phyloP scores from a whole-genome alignment of 2,888 invertebrate species.

The Lycaena phlaeas region DNA sequence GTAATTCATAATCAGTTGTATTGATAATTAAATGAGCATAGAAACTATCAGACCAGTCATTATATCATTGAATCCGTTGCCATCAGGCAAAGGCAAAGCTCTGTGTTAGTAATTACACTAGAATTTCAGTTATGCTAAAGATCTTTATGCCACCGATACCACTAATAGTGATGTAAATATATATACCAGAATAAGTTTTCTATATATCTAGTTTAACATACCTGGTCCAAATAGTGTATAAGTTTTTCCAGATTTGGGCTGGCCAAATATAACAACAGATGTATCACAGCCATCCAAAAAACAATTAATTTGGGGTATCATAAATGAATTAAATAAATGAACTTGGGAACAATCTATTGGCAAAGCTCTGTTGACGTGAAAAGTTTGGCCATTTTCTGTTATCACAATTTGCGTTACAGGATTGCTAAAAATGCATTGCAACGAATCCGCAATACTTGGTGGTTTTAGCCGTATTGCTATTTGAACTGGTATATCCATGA shows the following conservation, averaged over 20 bases:
- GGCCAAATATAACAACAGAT: slow-evolving; percentile 80
- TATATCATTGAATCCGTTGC: no score
- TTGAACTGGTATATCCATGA: slow-evolving; percentile 82
- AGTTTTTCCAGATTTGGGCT: slow-evolving; percentile 79
- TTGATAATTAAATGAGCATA: no score
- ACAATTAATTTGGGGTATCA: slow-evolving; percentile 77
- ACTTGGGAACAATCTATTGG: slow-evolving; percentile 76
- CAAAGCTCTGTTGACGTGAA: slow-evolving; percentile 63
- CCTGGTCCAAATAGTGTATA: slow-evolving; percentile 82
- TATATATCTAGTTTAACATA: slow-evolving; percentile 33
- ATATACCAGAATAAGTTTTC: background rate
- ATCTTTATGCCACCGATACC: no score
- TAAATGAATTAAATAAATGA: slow-evolving; percentile 76
- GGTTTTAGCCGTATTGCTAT: slow-evolving; percentile 79
- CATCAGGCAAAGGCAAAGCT: no score
- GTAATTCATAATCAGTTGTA: no score
- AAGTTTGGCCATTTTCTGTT: slow-evolving; percentile 73
- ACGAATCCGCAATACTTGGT: slow-evolving; percentile 66
- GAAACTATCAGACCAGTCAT: no score
- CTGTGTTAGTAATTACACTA: no score
- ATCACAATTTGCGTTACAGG: slow-evolving; percentile 73
- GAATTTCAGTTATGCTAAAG: no score
- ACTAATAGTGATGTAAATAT: no score
- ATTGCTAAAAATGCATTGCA: slow-evolving; percentile 74
- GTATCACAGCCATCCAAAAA: slow-evolving; percentile 83